phyloP scores from a whole-genome alignment of 1,140 invertebrate genomes.

The Meteorus sp. region DNA sequence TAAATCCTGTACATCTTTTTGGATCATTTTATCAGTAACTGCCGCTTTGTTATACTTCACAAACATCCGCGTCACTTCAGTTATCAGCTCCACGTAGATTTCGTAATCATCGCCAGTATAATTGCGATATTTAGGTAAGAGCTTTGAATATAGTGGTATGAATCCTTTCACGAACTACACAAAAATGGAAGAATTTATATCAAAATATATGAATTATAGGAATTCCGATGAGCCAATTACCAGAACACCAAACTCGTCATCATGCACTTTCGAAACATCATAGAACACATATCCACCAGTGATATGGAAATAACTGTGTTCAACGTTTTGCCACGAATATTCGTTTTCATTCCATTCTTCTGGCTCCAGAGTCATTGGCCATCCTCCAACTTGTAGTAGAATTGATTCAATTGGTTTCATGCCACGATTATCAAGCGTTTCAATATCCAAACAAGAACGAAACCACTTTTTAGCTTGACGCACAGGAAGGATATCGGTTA shows the following conservation, averaged over 20 bases:
- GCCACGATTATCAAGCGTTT: conserved; percentile 7
- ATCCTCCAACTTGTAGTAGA: conserved; percentile 5
- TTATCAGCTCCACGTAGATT: conserved; percentile 1
- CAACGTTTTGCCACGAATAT: conserved; percentile 8
- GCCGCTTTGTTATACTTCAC: background rate
- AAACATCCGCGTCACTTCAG: conserved; percentile 2
- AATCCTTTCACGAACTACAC: too few species aligned
- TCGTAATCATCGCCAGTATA: conserved; percentile 1
- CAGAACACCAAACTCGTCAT: too few species aligned
- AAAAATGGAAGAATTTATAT: too few species aligned
- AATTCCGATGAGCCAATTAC: too few species aligned
- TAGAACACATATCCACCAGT: conserved; percentile 1
- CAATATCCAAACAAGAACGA: conserved; percentile 19
- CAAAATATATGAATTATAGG: too few species aligned
- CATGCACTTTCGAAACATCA: too few species aligned
- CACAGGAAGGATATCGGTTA: conserved; percentile 26
- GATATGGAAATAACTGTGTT: background rate
- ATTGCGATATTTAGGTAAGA: background rate
- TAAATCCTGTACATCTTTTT: conserved; percentile 6
- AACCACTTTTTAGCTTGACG: conserved; percentile 36
- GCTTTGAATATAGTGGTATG: too few species aligned
- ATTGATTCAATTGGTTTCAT: conserved; percentile 11
- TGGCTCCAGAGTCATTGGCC: conserved; percentile 12
- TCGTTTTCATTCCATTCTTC: conserved; percentile 13
- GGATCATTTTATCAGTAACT: background rate